phyloP scores from a whole-genome alignment of 2,888 invertebrate genomes.

The Acanthopleura granulata region DNA sequence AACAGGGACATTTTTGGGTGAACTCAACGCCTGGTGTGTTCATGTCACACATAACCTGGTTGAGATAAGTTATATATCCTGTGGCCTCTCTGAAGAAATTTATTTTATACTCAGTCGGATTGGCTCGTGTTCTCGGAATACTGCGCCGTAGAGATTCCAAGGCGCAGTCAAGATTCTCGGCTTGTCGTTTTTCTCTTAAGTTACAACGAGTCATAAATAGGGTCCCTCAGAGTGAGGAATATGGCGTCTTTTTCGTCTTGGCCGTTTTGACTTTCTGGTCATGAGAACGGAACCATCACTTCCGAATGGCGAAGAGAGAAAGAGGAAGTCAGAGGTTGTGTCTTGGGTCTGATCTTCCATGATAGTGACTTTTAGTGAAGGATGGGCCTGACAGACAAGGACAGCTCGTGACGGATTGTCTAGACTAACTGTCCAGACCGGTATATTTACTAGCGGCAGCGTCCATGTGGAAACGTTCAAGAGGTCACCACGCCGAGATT shows the following conservation, averaged over 20 bases:
- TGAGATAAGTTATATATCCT: not conserved
- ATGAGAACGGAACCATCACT: not conserved
- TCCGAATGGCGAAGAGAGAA: not conserved
- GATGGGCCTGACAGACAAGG: too few relatives aligned
- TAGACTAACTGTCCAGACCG: too few relatives aligned
- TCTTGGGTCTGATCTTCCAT: too few relatives aligned
- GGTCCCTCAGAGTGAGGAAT: not conserved
- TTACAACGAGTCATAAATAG: not conserved
- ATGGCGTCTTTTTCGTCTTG: not conserved
- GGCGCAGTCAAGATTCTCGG: not conserved
- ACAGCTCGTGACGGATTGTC: not conserved
- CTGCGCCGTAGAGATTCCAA: not conserved
- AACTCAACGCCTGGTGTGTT: not conserved
- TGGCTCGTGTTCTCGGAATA: not conserved
- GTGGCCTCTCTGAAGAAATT: not conserved
- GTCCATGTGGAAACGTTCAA: too few relatives aligned
- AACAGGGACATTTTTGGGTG: too few relatives aligned
- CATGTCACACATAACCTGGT: not conserved
- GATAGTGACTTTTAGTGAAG: too few relatives aligned
- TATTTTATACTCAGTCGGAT: not conserved
- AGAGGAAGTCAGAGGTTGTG: not conserved
- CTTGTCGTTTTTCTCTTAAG: not conserved
- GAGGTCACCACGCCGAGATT: too few relatives aligned
- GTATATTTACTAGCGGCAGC: too few relatives aligned
- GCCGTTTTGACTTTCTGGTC: not conserved